A percentile compares a stretch with the other conserved stretches of the same genome.
These are phyloP conservation scores for Yponomeuta plumbellus DNA, from an alignment of 2,888 invertebrate genomes.

Conservation along the genomic window DNA sequence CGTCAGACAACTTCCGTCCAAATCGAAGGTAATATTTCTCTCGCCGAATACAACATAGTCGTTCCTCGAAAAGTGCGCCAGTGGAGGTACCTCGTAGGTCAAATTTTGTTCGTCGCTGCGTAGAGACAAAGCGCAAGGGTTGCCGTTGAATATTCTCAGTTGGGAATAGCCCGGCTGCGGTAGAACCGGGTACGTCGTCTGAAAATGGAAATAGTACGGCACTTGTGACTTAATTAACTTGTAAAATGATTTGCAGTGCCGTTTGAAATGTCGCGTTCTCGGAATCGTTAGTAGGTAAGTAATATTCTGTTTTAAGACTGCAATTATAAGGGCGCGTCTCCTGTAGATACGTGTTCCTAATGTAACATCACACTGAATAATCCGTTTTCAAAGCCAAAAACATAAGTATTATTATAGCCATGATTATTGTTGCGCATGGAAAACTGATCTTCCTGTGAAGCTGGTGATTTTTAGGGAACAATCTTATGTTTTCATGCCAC, in stretches of 20 bases:
- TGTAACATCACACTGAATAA: no score
- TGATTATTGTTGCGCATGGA: no score
- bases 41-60: conserved; percentile 33
- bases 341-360: no score
- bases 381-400: no score
- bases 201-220: conserved; percentile 37
- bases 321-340: no score
- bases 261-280: neutral
- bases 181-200: conserved; percentile 77
- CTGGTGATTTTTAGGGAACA: no score
- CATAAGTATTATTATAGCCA: no score
- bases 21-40: conserved; percentile 32
- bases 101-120: conserved; percentile 62
- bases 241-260: neutral
- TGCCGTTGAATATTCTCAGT: conserved; percentile 78
- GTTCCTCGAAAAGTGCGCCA: conserved; percentile 41
- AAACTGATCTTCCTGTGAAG: no score
- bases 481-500: no score
- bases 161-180: conserved; percentile 74
- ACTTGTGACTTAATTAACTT: conserved; percentile 6
- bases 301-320: no score
- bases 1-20: conserved; percentile 42
- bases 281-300: neutral
- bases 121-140: conserved; percentile 61
- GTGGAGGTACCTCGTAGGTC: conserved; percentile 43